Conservation (phyloP, 2,888 invertebrate genomes). For the Cerastoderma edule region DNA sequence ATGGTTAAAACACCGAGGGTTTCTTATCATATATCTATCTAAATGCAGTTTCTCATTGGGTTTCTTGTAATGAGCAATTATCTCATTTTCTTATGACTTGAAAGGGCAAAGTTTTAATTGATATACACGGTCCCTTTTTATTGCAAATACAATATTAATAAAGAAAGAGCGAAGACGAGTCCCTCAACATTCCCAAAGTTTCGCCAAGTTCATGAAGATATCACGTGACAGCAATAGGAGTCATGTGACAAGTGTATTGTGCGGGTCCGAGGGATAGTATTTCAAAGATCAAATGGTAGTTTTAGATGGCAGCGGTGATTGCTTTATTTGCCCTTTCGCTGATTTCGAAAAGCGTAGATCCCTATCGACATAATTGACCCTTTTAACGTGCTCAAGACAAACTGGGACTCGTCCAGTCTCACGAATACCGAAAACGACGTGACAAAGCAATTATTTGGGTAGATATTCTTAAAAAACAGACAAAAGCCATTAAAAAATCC, state of each 20-base stretch:
- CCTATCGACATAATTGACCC: background rate
- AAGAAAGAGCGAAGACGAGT: background rate
- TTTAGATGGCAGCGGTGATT: background rate
- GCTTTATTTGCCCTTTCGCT: slow-evolving; percentile 2
- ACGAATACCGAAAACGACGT: too few relatives aligned
- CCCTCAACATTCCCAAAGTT: background rate
- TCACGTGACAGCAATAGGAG: slow-evolving; percentile 14
- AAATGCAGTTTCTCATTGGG: too few relatives aligned
- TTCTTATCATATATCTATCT: too few relatives aligned
- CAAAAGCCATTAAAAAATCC: too few relatives aligned
- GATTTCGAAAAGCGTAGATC: background rate
- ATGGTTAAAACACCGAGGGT: too few relatives aligned
- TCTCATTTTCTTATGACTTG: too few relatives aligned
- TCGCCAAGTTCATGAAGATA: slow-evolving; percentile 7
- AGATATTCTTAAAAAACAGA: too few relatives aligned
- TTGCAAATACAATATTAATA: too few relatives aligned
- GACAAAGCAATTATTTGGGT: too few relatives aligned
- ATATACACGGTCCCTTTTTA: too few relatives aligned
- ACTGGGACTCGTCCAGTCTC: background rate
- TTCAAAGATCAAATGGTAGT: slow-evolving; percentile 16
- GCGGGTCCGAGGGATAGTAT: background rate
- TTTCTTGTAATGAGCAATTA: too few relatives aligned
- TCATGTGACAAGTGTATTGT: slow-evolving; percentile 21
- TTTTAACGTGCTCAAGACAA: background rate
- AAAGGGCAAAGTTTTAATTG: too few relatives aligned